Percentiles rank a stretch among this genome's conserved stretches.
These are phyloP conservation scores for Hemicrepidius hirtus DNA, from an alignment of 2,888 invertebrate genomes.

Conservation along the genomic window DNA sequence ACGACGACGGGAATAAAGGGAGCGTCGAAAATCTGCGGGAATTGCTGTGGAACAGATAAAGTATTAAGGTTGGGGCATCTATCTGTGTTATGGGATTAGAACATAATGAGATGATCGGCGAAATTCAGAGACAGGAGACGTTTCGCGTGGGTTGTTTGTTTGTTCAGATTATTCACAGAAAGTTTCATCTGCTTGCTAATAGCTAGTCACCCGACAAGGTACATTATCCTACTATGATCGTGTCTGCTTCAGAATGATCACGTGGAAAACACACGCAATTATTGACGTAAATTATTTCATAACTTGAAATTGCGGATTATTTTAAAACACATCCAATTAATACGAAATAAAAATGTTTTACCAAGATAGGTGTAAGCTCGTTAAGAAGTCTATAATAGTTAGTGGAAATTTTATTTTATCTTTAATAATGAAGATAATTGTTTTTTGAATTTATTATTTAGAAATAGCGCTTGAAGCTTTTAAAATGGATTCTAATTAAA, in stretches of 20 bases:
- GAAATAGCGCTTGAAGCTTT: no score
- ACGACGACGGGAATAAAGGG: neutral
- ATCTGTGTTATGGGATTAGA: slow-evolving; percentile 8
- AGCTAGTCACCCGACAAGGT: no score
- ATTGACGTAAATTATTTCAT: no score
- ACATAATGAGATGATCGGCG: slow-evolving; percentile 14
- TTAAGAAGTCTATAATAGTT: no score
- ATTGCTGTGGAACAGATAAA: slow-evolving; percentile 9
- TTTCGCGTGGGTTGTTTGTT: slow-evolving; percentile 7
- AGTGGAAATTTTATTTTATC: no score
- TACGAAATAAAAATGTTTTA: no score
- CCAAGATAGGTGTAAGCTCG: no score
- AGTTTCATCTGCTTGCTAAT: neutral
- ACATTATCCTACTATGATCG: no score
- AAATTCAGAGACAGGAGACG: slow-evolving; percentile 1
- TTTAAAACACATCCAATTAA: no score
- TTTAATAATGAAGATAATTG: neutral
- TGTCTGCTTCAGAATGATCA: no score
- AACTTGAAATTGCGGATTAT: no score
- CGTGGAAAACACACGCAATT: no score
- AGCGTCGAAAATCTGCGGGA: slow-evolving; percentile 7
- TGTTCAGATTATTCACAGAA: slow-evolving; percentile 7
- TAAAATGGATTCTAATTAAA: slow-evolving; percentile 23
- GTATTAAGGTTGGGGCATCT: slow-evolving; percentile 14
- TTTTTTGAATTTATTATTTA: neutral